These are phyloP conservation scores for Thalassarche chlororhynchos DNA, from an alignment of 2,113 vertebrate species.

Conservation along the genomic window DNA sequence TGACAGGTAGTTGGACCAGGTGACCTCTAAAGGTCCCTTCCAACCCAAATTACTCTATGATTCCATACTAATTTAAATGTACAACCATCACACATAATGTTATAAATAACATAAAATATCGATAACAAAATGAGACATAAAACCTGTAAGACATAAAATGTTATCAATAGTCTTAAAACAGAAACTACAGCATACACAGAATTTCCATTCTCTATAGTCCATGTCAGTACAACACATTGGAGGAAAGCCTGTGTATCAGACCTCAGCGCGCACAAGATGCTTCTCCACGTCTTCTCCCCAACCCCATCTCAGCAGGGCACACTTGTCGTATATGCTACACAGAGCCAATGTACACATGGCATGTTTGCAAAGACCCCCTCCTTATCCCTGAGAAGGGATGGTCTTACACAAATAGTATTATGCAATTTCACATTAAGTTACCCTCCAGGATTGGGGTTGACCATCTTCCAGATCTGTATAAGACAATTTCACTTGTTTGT, in stretches of 20 bases:
- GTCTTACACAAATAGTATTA: not conserved
- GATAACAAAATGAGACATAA: not conserved
- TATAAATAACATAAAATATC: not conserved
- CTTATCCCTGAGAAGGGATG: not conserved
- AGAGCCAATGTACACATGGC: not conserved
- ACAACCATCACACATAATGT: not conserved
- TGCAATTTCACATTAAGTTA: not conserved
- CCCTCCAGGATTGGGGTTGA: no score
- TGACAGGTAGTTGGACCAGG: not conserved
- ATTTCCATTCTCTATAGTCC: not conserved
- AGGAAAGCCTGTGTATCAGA: not conserved
- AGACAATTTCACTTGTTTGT: not conserved
- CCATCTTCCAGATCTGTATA: not conserved
- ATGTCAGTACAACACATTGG: not conserved
- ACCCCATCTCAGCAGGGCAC: not conserved
- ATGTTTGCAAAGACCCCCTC: not conserved
- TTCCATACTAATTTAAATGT: not conserved
- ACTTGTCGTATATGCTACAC: not conserved
- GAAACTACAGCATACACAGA: not conserved
- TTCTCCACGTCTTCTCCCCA: not conserved
- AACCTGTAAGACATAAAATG: not conserved
- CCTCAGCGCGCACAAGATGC: not conserved
- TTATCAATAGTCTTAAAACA: not conserved
- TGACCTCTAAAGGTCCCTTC: not conserved
- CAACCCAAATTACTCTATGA: not conserved